Evolutionary conservation across 2,113 vertebrate species (phyloP), one percentile per base, ranked within the genome.

Genomic region (Poecile atricapillus): DNA sequence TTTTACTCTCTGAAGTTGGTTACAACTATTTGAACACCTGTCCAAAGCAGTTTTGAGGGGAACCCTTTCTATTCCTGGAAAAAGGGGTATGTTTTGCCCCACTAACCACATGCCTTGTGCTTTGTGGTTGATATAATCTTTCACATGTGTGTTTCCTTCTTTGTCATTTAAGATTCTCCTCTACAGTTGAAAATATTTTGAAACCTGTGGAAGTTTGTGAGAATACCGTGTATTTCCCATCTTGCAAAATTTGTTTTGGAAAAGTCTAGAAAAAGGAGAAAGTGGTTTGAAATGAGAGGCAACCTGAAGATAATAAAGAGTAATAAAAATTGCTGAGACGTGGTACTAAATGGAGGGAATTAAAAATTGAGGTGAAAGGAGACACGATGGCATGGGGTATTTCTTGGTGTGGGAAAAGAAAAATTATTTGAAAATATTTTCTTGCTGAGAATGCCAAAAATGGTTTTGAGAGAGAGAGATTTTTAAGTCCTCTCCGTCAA

Each of bases 361-460:
- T 50, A 53, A 74, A 43, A 83, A 44, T 37, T 58, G 3, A 65
- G 15, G 28, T 58, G 46, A 70, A 75, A 82, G 16, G 6, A 79
- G 16, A 20, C 64, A 50, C 0, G 0, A 55, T 63, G 28, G 7
- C 68, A 68, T 25, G 11, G 14, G 5, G 16, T 31, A 58, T 53
- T 80, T 71, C 37, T 77, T 81, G 28, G 3, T 41, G 28, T 56
- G 24, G 14, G n/a, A 41, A 11, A 50, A 59, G 30, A 80, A 56
- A 81, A 85, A 33, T 10, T 1, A 43, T 82, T 79, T 68, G 28
- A 24, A 81, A 50, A 43, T 47, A 1, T 75, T 64, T 44, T 75
- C 30, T 52, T 80, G 28, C 15, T 69, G 33, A 50, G 14, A 65
- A 8, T 49, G 58, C 21, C 33, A 59, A n/a, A 56, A 43, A 9